A percentile compares a stretch with the other conserved stretches of the same genome.
phyloP scores from a whole-genome alignment of 2,797 vertebrate species.

The Myioborus melanocephalus region DNA sequence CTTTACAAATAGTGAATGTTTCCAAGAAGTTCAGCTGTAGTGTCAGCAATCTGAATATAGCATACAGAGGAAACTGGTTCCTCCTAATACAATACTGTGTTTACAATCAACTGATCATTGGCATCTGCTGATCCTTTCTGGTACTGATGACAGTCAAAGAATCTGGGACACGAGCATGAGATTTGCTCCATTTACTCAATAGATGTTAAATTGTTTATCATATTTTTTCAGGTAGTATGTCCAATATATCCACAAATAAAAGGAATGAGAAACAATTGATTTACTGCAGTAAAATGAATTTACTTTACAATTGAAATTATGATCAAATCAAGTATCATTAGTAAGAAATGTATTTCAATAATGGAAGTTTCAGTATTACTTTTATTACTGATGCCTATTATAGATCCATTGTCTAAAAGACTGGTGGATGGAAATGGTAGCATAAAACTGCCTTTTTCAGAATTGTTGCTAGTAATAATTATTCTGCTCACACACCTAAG shows the following conservation, averaged over 20 bases:
- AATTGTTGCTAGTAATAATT: not conserved
- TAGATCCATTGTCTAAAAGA: not conserved
- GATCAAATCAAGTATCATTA: not conserved
- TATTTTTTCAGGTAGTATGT: not conserved
- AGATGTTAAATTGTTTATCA: not conserved
- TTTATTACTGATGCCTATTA: not conserved
- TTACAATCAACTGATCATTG: not conserved
- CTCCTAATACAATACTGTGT: not conserved
- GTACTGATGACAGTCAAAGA: not conserved
- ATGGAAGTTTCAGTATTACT: not conserved
- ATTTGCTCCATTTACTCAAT: not conserved
- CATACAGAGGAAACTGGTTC: not conserved
- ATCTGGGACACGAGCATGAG: not conserved
- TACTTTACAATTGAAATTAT: not conserved
- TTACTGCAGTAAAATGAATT: not conserved
- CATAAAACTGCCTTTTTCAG: not conserved
- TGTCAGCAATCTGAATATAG: not conserved
- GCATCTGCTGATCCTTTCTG: not conserved
- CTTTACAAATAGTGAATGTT: not conserved
- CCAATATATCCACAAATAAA: not conserved
- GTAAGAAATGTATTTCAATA: not conserved
- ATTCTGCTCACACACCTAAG: not conserved
- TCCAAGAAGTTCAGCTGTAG: not conserved
- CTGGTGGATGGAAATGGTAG: not conserved
- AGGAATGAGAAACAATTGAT: not conserved